A percentile compares a stretch with the other conserved stretches of the same genome.
Conservation (phyloP, 37 sponge, comb jelly and placozoan genomes). For the Geodia barretti region DNA sequence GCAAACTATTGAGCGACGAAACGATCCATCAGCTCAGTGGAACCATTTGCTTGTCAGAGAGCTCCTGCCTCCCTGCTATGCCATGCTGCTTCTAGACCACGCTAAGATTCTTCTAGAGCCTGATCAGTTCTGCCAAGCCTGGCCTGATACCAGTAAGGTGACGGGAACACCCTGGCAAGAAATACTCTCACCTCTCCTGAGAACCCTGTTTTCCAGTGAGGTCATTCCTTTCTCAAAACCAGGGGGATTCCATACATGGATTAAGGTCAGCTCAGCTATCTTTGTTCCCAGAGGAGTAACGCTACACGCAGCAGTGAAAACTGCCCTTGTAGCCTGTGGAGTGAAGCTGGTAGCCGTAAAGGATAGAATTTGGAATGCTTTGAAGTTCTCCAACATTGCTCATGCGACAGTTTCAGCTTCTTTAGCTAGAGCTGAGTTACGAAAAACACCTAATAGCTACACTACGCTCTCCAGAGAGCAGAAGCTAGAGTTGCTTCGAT, state of each 20-base stretch:
- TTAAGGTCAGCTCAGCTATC: background rate
- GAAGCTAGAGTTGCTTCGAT: constrained; percentile 33
- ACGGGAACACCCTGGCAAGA: constrained; percentile 27
- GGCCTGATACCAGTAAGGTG: constrained; percentile 31
- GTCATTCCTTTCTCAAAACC: background rate
- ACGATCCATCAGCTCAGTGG: constrained; percentile 57
- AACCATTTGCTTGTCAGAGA: constrained; percentile 45
- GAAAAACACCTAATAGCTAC: constrained; percentile 9
- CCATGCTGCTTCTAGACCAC: constrained; percentile 24
- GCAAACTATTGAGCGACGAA: constrained; percentile 39
- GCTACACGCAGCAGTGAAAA: background rate
- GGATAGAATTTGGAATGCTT: constrained; percentile 12
- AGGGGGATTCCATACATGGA: constrained; percentile 25
- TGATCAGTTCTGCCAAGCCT: constrained; percentile 14
- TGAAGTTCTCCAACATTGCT: background rate
- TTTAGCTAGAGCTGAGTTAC: constrained; percentile 11
- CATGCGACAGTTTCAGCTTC: constrained; percentile 16
- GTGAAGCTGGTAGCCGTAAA: constrained; percentile 24
- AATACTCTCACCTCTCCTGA: constrained; percentile 28
- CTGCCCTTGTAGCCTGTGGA: constrained; percentile 4
- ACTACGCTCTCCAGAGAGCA: background rate
- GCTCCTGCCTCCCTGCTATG: constrained; percentile 57
- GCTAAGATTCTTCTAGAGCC: background rate
- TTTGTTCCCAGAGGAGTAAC: constrained; percentile 13
- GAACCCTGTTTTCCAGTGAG: background rate